A percentile compares a stretch with the other conserved stretches of the same genome.
phyloP scores from a whole-genome alignment of 2,113 vertebrate genomes.

The Panthera leo region DNA sequence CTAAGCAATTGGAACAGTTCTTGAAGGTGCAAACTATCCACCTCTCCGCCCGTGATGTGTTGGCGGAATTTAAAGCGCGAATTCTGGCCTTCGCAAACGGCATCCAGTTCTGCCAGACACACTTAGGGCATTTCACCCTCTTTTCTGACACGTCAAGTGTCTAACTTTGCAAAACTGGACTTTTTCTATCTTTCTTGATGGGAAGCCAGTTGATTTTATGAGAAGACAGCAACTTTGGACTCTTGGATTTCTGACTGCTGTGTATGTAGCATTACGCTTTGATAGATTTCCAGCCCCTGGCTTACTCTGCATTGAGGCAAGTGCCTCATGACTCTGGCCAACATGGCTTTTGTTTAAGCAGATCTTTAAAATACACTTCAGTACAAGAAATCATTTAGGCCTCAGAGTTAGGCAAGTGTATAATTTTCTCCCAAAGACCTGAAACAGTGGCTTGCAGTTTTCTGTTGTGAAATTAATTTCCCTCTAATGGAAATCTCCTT shows the following conservation, averaged over 20 bases:
- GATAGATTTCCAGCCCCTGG: conserved; percentile 27
- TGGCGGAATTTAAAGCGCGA: not conserved
- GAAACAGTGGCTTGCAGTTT: conserved; percentile 41
- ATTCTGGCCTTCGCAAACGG: not conserved
- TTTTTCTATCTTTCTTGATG: not conserved
- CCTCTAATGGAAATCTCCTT: conserved; percentile 47
- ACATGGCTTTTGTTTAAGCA: conserved; percentile 53
- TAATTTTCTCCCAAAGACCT: conserved; percentile 56
- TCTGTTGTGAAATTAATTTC: conserved; percentile 64
- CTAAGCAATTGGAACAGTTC: not conserved
- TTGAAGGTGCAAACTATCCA: not conserved
- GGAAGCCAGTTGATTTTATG: conserved; percentile 49
- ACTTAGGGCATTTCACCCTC: not conserved
- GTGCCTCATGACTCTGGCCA: not conserved
- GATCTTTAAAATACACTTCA: conserved; percentile 26
- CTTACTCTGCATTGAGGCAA: not conserved
- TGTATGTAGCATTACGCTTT: not conserved
- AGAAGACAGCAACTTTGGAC: conserved; percentile 21
- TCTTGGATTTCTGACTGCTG: not conserved
- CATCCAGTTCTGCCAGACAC: not conserved
- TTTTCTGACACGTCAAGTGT: not conserved
- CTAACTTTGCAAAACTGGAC: conserved; percentile 14
- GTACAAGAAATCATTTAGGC: conserved; percentile 11
- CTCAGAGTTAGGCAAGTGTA: not conserved
- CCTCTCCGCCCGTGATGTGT: not conserved